Conservation (phyloP, 2,888 invertebrate genomes). For the Ormyrus pomaceus region DNA sequence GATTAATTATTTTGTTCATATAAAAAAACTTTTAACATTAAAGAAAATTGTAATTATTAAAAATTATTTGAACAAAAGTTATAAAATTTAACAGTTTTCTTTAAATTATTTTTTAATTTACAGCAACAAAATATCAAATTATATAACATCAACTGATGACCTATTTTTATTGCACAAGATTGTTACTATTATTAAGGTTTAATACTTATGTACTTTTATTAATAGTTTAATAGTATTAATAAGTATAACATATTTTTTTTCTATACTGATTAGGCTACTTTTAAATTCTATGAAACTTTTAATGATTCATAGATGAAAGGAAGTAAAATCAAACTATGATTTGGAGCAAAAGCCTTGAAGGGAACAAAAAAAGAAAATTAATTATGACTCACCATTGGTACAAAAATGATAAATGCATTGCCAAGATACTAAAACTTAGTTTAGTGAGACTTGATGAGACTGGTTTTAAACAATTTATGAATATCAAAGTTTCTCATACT, state of each 20-base stretch:
- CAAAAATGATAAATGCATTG: constrained; percentile 26
- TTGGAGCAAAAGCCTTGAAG: constrained; percentile 32
- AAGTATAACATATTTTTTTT: constrained; percentile 3
- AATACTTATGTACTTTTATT: neutral
- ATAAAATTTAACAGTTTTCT: constrained; percentile 1
- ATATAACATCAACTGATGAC: constrained; percentile 28
- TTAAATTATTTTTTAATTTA: too few species aligned
- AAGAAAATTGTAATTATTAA: neutral
- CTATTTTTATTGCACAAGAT: constrained; percentile 23
- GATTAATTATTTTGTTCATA: too few species aligned
- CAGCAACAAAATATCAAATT: constrained; percentile 19
- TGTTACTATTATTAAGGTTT: constrained; percentile 9
- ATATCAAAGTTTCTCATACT: too few species aligned
- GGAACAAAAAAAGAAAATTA: constrained; percentile 35
- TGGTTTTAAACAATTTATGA: neutral
- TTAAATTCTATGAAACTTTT: neutral
- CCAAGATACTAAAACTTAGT: constrained; percentile 1
- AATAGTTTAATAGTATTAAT: neutral
- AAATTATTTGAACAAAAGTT: too few species aligned
- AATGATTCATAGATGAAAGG: constrained; percentile 1
- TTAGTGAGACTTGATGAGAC: constrained; percentile 9
- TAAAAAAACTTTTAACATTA: too few species aligned
- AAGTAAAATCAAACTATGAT: constrained; percentile 40
- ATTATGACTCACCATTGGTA: constrained; percentile 27
- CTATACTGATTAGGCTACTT: neutral